These are phyloP conservation scores for Dermatophagoides farinae DNA, from an alignment of 1,140 invertebrate species.

Conservation along the genomic window DNA sequence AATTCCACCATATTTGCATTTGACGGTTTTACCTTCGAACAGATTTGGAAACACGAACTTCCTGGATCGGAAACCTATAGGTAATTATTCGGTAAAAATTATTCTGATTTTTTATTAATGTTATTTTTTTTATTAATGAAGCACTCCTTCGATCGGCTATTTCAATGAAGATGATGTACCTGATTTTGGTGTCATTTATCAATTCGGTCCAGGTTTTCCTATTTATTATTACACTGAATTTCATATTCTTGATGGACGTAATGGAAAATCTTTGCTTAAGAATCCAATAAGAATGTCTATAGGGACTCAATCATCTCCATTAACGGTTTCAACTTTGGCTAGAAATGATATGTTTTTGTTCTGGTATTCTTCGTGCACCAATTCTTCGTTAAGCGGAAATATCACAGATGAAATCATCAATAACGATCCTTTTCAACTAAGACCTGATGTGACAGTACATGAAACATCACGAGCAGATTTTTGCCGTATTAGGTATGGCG, in stretches of 20 bases:
- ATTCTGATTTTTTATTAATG: background rate
- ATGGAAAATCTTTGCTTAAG: conserved; percentile 38
- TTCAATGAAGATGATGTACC: conserved; percentile 59
- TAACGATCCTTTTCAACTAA: conserved; percentile 20
- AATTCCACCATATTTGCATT: conserved; percentile 50
- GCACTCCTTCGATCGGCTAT: conserved; percentile 54
- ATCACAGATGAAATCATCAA: background rate
- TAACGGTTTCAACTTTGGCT: conserved; percentile 38
- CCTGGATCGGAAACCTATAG: conserved; percentile 34
- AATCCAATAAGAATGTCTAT: conserved; percentile 41
- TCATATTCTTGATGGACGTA: conserved; percentile 43
- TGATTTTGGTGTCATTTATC: conserved; percentile 59
- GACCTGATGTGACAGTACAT: conserved; percentile 35
- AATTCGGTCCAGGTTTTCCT: conserved; percentile 48
- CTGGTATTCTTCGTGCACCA: conserved; percentile 43
- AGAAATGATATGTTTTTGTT: conserved; percentile 53
- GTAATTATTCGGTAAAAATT: conserved; percentile 21
- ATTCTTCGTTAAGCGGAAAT: background rate
- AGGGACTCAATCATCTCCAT: conserved; percentile 41
- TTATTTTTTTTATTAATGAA: conserved; percentile 27
- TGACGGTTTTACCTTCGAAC: conserved; percentile 40
- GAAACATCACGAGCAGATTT: conserved; percentile 43
- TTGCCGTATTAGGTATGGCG: conserved; percentile 41
- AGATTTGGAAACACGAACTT: conserved; percentile 49
- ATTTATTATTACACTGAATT: conserved; percentile 51